Conservation (phyloP, 1,140 invertebrate genomes). For the Proales similis region DNA sequence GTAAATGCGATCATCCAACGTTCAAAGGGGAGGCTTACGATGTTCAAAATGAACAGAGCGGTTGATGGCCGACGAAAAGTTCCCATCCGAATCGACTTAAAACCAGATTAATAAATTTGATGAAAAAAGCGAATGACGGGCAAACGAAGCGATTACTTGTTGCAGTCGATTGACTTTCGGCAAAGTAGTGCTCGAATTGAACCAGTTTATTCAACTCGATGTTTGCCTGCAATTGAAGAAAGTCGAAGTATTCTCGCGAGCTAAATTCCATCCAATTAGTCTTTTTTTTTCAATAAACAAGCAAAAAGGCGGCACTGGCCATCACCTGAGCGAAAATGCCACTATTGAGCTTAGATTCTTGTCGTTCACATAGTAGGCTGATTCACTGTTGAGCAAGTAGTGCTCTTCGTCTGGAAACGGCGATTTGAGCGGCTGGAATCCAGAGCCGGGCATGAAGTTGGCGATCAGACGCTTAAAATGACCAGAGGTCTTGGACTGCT, state of each 20-base stretch:
- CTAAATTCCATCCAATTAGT: too few relatives aligned
- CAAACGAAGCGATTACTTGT: too few relatives aligned
- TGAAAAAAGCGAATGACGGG: too few relatives aligned
- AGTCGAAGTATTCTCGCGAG: conserved; percentile 63
- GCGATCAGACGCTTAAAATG: conserved; percentile 39
- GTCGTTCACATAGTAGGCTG: conserved; percentile 72
- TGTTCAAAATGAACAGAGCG: conserved; percentile 6
- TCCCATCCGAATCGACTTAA: too few relatives aligned
- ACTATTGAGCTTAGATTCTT: conserved; percentile 80
- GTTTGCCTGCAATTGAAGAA: conserved; percentile 4
- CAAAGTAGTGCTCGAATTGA: neutral
- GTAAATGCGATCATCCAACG: too few relatives aligned
- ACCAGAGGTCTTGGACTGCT: too few relatives aligned
- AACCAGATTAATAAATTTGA: too few relatives aligned
- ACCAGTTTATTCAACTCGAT: conserved; percentile 7
- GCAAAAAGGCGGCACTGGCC: too few relatives aligned
- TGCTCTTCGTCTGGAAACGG: conserved; percentile 63
- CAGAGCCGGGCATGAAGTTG: conserved; percentile 29
- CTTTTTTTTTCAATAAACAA: too few relatives aligned
- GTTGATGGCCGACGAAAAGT: too few relatives aligned
- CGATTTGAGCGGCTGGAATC: conserved; percentile 41
- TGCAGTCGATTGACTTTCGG: neutral
- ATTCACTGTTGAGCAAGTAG: conserved; percentile 55
- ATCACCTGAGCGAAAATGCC: conserved; percentile 65
- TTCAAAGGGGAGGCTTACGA: neutral